These are phyloP conservation scores for Holothuria glaberrima DNA, from an alignment of 35 echinoderm and acorn worm genomes.

Conservation along the genomic window DNA sequence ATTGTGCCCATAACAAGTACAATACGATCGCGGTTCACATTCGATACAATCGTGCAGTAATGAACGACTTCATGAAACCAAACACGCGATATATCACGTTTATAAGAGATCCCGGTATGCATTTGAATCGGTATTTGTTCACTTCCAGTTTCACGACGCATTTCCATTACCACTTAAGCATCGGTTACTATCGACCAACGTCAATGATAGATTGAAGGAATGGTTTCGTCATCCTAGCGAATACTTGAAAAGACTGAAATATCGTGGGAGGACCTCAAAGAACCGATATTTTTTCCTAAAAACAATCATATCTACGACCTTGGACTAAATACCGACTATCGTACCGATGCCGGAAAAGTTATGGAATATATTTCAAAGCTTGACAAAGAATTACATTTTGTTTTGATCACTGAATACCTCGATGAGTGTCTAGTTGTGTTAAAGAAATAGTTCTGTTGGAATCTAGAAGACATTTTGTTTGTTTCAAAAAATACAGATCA, in stretches of 20 bases:
- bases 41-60: slow-evolving; percentile 59
- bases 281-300: slow-evolving; percentile 30
- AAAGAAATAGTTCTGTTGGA: slow-evolving; percentile 68
- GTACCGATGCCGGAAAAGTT: slow-evolving; percentile 26
- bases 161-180: too few species aligned
- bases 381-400: slow-evolving; percentile 49
- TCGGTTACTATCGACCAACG: too few species aligned
- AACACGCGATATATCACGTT: slow-evolving; percentile 85
- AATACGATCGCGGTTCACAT: slow-evolving; percentile 80
- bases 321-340: slow-evolving; percentile 43
- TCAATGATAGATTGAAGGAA: background rate
- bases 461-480: slow-evolving; percentile 65
- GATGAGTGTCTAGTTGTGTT: slow-evolving; percentile 67
- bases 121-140: slow-evolving; percentile 78
- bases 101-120: slow-evolving; percentile 72
- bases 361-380: slow-evolving; percentile 42
- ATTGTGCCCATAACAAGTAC: slow-evolving; percentile 63
- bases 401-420: slow-evolving; percentile 66
- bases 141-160: too few species aligned
- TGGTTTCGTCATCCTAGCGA: slow-evolving; percentile 14
- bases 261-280: slow-evolving; percentile 10
- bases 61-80: slow-evolving; percentile 76
- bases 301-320: background rate
- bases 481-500: slow-evolving; percentile 62
- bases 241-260: slow-evolving; percentile 39